phyloP scores from a whole-genome alignment of 2,113 vertebrate genomes.

The Microcebus lehilahytsara region DNA sequence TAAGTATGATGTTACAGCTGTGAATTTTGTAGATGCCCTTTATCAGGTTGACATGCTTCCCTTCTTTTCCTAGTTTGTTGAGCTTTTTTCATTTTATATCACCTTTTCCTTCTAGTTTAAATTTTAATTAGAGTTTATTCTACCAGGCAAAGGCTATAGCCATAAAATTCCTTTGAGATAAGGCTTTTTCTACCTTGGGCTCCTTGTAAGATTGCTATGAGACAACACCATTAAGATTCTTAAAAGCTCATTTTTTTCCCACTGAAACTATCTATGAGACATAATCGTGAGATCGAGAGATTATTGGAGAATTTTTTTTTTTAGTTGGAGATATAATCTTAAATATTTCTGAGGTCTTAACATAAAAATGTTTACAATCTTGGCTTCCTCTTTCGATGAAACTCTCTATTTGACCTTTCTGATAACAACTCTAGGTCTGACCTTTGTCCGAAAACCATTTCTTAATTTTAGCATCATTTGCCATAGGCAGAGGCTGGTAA shows the following conservation, averaged over 20 bases:
- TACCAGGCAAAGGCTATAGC: not conserved
- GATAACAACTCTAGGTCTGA: not conserved
- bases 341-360: not conserved
- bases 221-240: not conserved
- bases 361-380: not conserved
- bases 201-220: not conserved
- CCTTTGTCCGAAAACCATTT: not conserved
- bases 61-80: not conserved
- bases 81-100: not conserved
- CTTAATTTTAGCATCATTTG: not conserved
- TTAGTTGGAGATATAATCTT: not conserved
- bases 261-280: not conserved
- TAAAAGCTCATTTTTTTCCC: not conserved
- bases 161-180: not conserved
- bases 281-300: not conserved
- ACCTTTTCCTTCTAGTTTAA: not conserved
- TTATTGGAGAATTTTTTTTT: not conserved
- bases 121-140: not conserved
- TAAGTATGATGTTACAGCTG: not conserved
- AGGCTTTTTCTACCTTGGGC: not conserved
- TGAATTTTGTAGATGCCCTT: not conserved
- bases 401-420: not conserved
- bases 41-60: not conserved
- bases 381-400: not conserved
- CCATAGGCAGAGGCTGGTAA: not conserved